A percentile compares a stretch with the other conserved stretches of the same genome.
These are phyloP conservation scores for Neomorphus geoffroyi DNA, from an alignment of 2,797 vertebrate species.

Conservation along the genomic window DNA sequence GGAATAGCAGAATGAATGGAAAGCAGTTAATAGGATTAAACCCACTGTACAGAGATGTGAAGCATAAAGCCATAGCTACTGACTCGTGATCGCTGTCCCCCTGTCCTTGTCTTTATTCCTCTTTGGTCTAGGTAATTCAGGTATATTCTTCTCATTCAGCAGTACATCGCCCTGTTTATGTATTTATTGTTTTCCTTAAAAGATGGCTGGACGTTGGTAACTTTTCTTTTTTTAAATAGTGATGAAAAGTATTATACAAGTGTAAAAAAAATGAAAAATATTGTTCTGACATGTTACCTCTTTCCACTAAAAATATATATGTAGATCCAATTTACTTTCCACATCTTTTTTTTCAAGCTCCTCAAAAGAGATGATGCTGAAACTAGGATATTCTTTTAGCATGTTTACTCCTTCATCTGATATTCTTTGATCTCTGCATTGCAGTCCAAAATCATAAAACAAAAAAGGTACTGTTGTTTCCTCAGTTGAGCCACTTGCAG, in stretches of 20 bases:
- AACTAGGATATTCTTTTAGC: neutral
- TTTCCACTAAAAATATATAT: neutral
- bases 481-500: neutral
- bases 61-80: neutral
- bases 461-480: neutral
- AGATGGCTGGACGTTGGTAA: neutral
- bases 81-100: neutral
- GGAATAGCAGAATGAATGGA: neutral
- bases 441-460: neutral
- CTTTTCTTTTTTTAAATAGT: neutral
- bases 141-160: neutral
- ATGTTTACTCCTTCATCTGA: neutral
- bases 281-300: neutral
- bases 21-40: constrained; percentile 23
- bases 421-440: neutral
- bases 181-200: neutral
- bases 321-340: neutral
- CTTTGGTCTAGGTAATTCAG: neutral
- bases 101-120: neutral
- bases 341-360: neutral
- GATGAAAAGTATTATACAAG: neutral
- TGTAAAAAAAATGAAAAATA: neutral
- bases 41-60: neutral
- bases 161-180: neutral
- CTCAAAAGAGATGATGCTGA: neutral